Evolutionary conservation across 1,140 invertebrate species (phyloP), one percentile per base, ranked within the genome.

Genomic region (Stegodyphus mimosarum): DNA sequence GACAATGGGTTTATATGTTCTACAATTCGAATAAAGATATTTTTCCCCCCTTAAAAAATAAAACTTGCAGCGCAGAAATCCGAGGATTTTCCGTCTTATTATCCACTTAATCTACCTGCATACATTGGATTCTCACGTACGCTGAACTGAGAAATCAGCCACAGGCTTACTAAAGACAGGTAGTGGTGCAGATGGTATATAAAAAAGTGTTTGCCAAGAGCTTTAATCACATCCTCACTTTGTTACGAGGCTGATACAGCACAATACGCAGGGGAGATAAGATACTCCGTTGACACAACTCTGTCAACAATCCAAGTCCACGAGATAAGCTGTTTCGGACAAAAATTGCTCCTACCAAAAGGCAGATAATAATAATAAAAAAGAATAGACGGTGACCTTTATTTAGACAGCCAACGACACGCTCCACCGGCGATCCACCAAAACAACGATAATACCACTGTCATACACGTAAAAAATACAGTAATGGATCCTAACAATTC

Each of bases 291-390:
- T 71, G 69, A 71, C 69, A 71, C 9, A 50, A 71, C 69, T 49
- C 69, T 71, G 69, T 71, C 69, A 71, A 71, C 69, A 71, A 71
- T 71, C 69, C 49, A 71, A 71, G 69, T 71, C 49, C 69, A 71
- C 18, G 48, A 71, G 69, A 71, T 71, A 71, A 71, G 69, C 69
- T 50, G n/a, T 49, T 9, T 49, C 18, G 13, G 55, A 60, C 55
- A 60, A 60, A 60, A 60, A 60, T 60, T 15, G 55, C 55, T 60
- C 55, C 33, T 60, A 10, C 55, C 55, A 60, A 60, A 9, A 60
- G 1, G 15, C 55, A 60, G 9, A 9, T 10, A 9, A 15, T 15
- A 60, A 10, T 10, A 60, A 60, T 10, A 9, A 10, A 60, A 60
- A 60, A 15, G 15, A 60, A 60, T 60, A 60, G 0, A 60, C 55